Base-by-base conservation (phyloP, 2,113 vertebrate genomes). In the Tetrax tetrax region DNA sequence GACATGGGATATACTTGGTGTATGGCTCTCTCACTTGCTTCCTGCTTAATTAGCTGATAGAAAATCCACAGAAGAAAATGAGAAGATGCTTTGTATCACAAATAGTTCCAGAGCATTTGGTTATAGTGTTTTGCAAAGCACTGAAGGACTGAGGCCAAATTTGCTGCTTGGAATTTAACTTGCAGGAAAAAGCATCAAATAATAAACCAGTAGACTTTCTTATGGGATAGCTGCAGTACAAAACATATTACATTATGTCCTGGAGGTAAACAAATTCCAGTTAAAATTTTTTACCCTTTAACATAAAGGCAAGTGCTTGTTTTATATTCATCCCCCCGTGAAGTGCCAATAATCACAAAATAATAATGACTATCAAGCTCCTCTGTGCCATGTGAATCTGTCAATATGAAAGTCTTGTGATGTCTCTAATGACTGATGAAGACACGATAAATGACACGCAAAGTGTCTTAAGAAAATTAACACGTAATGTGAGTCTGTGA, bases 381-480 rank as follows among this genome's bases (percentile, higher is more conserved):
- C 4, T 6, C 11, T 81, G 37, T 89, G 45, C 81, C 69, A 86
- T 43, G 51, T 10, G 5, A n/a, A 27, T 18, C 7, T 45, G 60
- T 81, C 35, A 83, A 33, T 35, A 81, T 23, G 13, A 84, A 95
- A 38, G 35, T 78, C 53, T 79, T 47, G 19, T 13, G 28, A 25
- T 38, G 45, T n/a, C 25, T 64, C 65, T 54, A 53, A 53, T 38
- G 47, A 84, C 61, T 18, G 35, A 76, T 70, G 63, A 86, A 75
- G 76, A 71, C 15, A 43, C 8, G 53, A 50, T 50, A 56, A 37
- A 77, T 82, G 15, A 59, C 65, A 23, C 35, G n/a, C 20, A 56
- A 68, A 90, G 90, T 87, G 72, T 59, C 56, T 80, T 71, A 74
- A 92, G 76, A 77, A 83, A 71, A 82, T 25, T 14, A 56, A 20